These are phyloP conservation scores for Mormoops blainvillei DNA, from an alignment of 2,113 vertebrate species.

Conservation along the genomic window DNA sequence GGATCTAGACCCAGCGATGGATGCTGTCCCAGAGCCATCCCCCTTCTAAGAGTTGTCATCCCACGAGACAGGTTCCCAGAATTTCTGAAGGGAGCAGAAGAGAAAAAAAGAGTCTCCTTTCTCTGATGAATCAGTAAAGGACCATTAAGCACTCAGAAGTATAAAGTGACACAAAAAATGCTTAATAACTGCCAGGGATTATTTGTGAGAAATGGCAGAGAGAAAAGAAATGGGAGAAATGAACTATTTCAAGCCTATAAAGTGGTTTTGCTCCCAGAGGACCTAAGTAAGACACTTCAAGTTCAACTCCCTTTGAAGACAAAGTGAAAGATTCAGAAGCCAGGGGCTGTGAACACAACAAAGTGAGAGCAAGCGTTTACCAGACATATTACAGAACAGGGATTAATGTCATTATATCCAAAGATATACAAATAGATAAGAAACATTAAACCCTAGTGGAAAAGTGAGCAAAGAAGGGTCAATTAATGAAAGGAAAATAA, in stretches of 20 bases:
- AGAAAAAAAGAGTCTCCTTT: not conserved
- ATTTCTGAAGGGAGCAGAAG: not conserved
- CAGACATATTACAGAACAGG: not conserved
- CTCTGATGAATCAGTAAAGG: not conserved
- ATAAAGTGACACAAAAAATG: not conserved
- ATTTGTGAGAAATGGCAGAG: not conserved
- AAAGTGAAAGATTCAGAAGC: not conserved
- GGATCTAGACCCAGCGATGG: not conserved
- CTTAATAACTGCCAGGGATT: not conserved
- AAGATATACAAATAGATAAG: not conserved
- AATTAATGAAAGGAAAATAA: not conserved
- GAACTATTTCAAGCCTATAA: not conserved
- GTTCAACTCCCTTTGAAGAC: constrained; percentile 30
- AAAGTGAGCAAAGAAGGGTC: not conserved
- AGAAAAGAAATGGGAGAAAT: not conserved
- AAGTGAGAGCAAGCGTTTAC: not conserved
- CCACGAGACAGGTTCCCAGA: not conserved
- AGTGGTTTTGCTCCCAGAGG: constrained; percentile 10
- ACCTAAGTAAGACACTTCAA: not conserved
- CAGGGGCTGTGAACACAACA: not conserved
- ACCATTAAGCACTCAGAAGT: constrained; percentile 6
- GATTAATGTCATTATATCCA: not conserved
- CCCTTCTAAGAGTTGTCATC: not conserved
- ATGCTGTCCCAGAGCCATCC: not conserved
- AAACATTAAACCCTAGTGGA: not conserved